phyloP scores from a whole-genome alignment of 2,113 vertebrate species.

The Mesoclemmys tuberculata region DNA sequence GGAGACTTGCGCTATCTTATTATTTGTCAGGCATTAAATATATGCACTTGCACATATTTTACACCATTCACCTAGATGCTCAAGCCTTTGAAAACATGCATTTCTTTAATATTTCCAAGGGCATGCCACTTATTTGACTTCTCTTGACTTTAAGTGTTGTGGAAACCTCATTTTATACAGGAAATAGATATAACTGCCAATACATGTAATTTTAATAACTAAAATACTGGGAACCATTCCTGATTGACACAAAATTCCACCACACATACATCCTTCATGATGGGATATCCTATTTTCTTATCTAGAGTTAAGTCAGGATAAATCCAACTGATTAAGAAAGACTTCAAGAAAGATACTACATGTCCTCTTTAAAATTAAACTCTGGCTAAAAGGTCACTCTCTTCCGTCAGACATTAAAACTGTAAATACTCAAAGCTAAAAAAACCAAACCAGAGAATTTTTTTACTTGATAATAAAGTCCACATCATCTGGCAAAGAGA shows the following conservation, averaged over 20 bases:
- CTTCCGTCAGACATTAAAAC: constrained; percentile 28
- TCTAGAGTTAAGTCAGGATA: constrained; percentile 74
- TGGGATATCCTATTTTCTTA: constrained; percentile 69
- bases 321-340: constrained; percentile 73
- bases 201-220: constrained; percentile 78
- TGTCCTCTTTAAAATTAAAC: constrained; percentile 76
- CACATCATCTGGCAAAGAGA: not conserved
- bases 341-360: constrained; percentile 63
- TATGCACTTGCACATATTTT: constrained; percentile 14
- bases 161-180: constrained; percentile 76
- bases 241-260: constrained; percentile 57
- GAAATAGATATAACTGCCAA: constrained; percentile 72
- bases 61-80: not conserved
- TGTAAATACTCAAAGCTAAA: constrained; percentile 24
- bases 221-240: constrained; percentile 65
- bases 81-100: constrained; percentile 46
- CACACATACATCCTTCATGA: constrained; percentile 59
- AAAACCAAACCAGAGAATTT: not conserved
- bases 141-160: constrained; percentile 69
- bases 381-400: constrained; percentile 44
- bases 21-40: constrained; percentile 36
- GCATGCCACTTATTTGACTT: constrained; percentile 55
- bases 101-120: constrained; percentile 52
- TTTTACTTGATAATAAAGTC: not conserved
- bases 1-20: not conserved